Evolutionary conservation across 2,797 vertebrate species (phyloP).

Genomic region (Neomorphus geoffroyi): DNA sequence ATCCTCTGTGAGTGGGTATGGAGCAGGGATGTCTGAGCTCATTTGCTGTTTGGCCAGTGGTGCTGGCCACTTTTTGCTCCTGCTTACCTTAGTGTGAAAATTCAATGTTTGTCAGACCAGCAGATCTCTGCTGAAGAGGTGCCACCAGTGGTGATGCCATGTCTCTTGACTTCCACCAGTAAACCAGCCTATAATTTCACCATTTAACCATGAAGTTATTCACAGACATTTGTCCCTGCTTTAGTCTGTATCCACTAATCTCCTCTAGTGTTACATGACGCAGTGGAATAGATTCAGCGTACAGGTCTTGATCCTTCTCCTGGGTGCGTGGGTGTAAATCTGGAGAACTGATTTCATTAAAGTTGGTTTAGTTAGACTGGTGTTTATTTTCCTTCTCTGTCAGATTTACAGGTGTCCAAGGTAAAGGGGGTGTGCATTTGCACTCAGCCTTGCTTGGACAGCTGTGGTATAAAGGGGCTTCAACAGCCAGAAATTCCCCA

Average conservation of each 20-base stretch:
- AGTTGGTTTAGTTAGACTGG: neutral
- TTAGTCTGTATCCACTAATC: fast-evolving
- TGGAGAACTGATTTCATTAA: neutral
- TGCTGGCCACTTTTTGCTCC: neutral
- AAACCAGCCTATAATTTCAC: neutral
- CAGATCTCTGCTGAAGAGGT: neutral
- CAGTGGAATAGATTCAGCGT: neutral
- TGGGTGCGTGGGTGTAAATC: neutral
- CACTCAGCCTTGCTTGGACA: neutral
- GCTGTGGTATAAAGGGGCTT: neutral
- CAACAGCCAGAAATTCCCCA: neutral
- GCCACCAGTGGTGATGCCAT: neutral
- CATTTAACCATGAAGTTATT: neutral
- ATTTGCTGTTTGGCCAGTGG: neutral
- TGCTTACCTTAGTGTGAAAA: neutral
- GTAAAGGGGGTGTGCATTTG: neutral
- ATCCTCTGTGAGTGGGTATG: neutral
- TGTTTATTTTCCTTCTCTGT: neutral
- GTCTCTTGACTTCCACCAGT: neutral
- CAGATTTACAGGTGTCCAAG: neutral
- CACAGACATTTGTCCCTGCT: neutral
- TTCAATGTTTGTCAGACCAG: neutral
- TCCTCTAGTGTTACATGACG: neutral
- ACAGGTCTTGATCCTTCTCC: neutral
- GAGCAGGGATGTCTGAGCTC: neutral